Evolutionary conservation across 2,888 invertebrate species (phyloP), one percentile per base, ranked within the genome.

Genomic region (Luperina testacea): DNA sequence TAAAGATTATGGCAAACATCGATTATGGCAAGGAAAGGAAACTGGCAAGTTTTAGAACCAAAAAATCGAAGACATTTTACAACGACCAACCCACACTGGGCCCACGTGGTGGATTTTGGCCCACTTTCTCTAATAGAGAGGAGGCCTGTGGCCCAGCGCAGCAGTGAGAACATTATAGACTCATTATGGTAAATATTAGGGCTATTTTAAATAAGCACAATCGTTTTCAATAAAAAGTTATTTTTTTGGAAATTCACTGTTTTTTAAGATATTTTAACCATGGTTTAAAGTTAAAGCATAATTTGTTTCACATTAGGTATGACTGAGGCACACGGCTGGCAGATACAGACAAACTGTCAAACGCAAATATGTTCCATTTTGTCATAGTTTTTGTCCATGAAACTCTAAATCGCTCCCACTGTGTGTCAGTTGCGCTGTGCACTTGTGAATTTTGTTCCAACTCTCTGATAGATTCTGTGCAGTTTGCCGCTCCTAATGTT

Each of bases 381-480:
- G 38, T 42, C 3, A n/a, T 20, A 48, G 20, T 81, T 68, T 79
- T 80, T 73, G 69, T 38, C 59, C 24, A 38, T 1, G 27, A 65
- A 65, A 73, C 27, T 73, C 15, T 70, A 20, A 70, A 82, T 73
- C 20, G 27, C 5, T 6, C 17, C 51, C 80, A 80, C 51, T 75
- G 73, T 77, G 79, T 38, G 72, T 77, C 77, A 79, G 84, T 81
- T 84, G 86, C 79, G 78, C 82, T 76, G 67, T 77, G 70, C 75
- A 68, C 84, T 88, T 78, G 81, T 84, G 89, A 88, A 89, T 85
- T 78, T 85, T 83, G 82, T 86, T 85, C 75, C 81, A 82, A 83
- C 86, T 82, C 81, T 79, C 78, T 88, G 87, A 89, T 88, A 89
- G 86, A 88, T 88, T 77, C 80, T 81, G 80, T 79, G 69, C 67